phyloP scores from a whole-genome alignment of 2,113 vertebrate genomes.

The Desmodus rotundus region DNA sequence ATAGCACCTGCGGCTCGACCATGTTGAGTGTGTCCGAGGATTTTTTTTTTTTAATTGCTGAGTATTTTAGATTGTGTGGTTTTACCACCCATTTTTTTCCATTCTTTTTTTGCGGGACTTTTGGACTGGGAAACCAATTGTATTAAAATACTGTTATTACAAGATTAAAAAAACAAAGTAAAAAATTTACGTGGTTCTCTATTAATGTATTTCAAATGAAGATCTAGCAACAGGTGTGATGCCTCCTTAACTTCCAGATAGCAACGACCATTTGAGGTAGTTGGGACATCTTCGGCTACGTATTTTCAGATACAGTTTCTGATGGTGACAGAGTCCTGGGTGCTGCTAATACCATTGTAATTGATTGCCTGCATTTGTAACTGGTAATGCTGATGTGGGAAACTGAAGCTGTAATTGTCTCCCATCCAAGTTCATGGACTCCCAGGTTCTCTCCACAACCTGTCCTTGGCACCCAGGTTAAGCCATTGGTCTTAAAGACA shows the following conservation, averaged over 20 bases:
- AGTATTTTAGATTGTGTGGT: not conserved
- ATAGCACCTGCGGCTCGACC: not conserved
- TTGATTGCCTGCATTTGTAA: not conserved
- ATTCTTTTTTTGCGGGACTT: not conserved
- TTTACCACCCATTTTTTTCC: fast-evolving
- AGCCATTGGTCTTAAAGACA: not conserved
- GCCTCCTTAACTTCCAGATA: not conserved
- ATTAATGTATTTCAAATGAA: not conserved
- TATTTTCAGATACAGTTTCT: not conserved
- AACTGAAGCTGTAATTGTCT: not conserved
- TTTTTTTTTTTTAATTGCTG: not conserved
- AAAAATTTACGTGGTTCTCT: not conserved
- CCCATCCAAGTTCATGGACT: not conserved
- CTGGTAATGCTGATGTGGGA: not conserved
- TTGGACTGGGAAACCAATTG: not conserved
- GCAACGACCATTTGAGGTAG: fast-evolving
- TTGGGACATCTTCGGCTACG: fast-evolving
- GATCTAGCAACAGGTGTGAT: not conserved
- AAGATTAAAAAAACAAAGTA: not conserved
- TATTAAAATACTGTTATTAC: not conserved
- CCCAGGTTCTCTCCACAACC: not conserved
- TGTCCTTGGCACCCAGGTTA: not conserved
- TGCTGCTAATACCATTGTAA: fast-evolving
- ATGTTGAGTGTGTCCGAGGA: not conserved
- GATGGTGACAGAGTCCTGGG: fast-evolving